phyloP scores from a whole-genome alignment of 2,113 vertebrate species.

The Crotalus viridis region DNA sequence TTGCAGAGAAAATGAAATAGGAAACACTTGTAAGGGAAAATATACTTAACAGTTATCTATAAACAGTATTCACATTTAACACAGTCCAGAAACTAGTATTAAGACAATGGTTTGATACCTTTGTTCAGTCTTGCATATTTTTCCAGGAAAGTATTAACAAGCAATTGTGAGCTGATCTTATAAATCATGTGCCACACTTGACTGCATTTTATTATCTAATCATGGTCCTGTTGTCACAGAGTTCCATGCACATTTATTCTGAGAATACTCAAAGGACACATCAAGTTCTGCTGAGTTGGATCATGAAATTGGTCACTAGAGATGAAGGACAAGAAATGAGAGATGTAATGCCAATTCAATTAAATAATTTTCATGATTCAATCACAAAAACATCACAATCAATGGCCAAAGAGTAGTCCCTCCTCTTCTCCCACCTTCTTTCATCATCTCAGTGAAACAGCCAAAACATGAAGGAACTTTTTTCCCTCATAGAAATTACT shows the following conservation, averaged over 20 bases:
- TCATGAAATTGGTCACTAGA: slow-evolving; percentile 28
- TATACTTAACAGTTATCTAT: not conserved
- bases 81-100: not conserved
- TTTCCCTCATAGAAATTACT: not conserved
- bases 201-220: slow-evolving; percentile 33
- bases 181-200: not conserved
- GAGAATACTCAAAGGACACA: not conserved
- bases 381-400: not conserved
- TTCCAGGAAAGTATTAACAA: slow-evolving; percentile 9
- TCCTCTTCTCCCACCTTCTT: not conserved
- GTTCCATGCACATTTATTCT: not conserved
- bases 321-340: slow-evolving; percentile 19
- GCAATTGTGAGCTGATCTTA: not conserved
- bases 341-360: not conserved
- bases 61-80: not conserved
- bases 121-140: not conserved
- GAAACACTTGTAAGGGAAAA: not conserved
- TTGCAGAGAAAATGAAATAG: not conserved
- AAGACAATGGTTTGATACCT: not conserved
- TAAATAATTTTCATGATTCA: not conserved
- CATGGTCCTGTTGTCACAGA: not conserved
- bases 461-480: not conserved
- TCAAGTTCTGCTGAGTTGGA: slow-evolving; percentile 24
- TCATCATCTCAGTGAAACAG: not conserved
- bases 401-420: not conserved